Evolutionary conservation across 1,140 invertebrate genomes (phyloP), one percentile per base, ranked within the genome.

Genomic region (Whitmania pigra): DNA sequence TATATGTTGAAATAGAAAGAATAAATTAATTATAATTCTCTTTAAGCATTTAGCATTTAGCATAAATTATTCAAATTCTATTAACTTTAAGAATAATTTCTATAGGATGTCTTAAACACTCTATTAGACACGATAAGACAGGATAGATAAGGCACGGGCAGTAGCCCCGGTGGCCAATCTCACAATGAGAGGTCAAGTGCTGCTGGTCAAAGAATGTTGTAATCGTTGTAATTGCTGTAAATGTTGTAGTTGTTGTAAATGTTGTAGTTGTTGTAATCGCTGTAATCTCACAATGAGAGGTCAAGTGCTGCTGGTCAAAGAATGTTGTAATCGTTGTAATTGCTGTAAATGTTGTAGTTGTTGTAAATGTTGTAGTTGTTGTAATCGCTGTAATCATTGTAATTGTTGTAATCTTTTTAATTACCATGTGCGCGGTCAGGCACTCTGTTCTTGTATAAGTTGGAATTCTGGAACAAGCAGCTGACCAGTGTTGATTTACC

Each of bases 401-500:
- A n/a, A n/a, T n/a, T n/a, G n/a, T n/a, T n/a, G n/a, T n/a, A n/a
- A n/a, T n/a, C n/a, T n/a, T n/a, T n/a, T n/a, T n/a, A n/a, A n/a
- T n/a, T n/a, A 49, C 43, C 43, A 4, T 49, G 43, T 49, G 43
- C 43, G 9, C 13, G 43, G 43, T 49, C 43, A 49, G 9, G 43
- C 18, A 75, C 66, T 72, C 80, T 77, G 55, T 82, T 80, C 72
- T 79, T 79, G 76, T 83, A 84, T 1, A 84, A 75, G 72, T 84
- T 82, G 49, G 43, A 31, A 54, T 78, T 82, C 53, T 81, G 76
- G 74, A 84, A 84, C 13, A 84, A 73, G 73, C 82, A 83, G 77
- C 83, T 84, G 54, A 84, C 79, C 9, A 84, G 74, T 4, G 83
- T 84, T 9, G 82, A 83, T 74, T 84, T 84, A 15, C 83, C 83